Percentiles rank a stretch among this genome's conserved stretches.
Conservation (phyloP, 64 coral and sea anemone genomes). For the Actinia tenebrosa region DNA sequence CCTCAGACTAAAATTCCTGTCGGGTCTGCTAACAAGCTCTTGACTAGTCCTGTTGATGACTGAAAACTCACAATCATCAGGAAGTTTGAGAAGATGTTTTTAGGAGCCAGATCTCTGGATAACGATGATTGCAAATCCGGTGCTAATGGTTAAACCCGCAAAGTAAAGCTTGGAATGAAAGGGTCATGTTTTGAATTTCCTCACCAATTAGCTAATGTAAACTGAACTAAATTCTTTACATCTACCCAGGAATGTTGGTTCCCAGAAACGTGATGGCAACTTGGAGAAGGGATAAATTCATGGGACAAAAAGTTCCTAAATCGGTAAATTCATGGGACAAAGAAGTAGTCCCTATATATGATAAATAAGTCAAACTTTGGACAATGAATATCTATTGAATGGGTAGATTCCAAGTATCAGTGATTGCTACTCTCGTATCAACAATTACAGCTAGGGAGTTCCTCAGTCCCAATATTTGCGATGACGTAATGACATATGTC, state of each 20-base stretch:
- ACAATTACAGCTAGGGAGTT: neutral
- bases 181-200: slow-evolving; percentile 14
- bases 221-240: neutral
- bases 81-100: neutral
- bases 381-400: neutral
- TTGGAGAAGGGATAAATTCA: neutral
- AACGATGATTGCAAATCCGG: slow-evolving; percentile 4
- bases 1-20: neutral
- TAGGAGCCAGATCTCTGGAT: neutral
- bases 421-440: no score
- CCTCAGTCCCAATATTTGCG: neutral
- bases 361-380: neutral
- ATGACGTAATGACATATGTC: slow-evolving; percentile 1
- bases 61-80: neutral
- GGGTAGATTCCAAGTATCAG: neutral
- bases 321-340: neutral
- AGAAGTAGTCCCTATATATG: neutral
- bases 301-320: no score
- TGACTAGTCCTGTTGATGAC: neutral
- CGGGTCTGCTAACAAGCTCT: neutral
- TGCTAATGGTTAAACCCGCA: slow-evolving; percentile 5
- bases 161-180: neutral
- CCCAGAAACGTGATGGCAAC: neutral
- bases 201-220: neutral
- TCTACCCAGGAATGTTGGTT: neutral